These are phyloP conservation scores for Drosophila ficusphila DNA, from an alignment of 1,140 invertebrate genomes.

Conservation along the genomic window DNA sequence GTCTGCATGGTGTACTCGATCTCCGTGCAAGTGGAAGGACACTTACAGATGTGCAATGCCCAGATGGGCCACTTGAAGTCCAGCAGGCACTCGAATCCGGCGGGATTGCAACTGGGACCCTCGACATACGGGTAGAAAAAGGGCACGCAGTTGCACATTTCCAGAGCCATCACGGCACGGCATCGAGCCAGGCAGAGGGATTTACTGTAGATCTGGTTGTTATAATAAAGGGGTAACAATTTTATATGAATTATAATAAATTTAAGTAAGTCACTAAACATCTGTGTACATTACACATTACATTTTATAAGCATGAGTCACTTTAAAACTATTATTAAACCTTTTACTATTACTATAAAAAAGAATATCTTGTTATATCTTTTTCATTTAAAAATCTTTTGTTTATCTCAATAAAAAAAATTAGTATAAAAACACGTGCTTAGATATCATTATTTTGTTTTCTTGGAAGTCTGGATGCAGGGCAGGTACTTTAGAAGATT, in stretches of 20 bases:
- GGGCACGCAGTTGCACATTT: conserved; percentile 83
- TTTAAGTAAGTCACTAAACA: neutral
- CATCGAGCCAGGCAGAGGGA: conserved; percentile 73
- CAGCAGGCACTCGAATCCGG: conserved; percentile 77
- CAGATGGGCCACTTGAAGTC: conserved; percentile 83
- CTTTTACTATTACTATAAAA: no score
- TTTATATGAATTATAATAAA: no score
- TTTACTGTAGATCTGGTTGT: conserved; percentile 81
- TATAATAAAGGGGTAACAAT: no score
- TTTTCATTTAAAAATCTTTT: no score
- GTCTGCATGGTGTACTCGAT: conserved; percentile 80
- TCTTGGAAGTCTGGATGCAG: neutral
- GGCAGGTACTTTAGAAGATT: neutral
- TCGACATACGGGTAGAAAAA: conserved; percentile 79
- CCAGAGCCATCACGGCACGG: conserved; percentile 78
- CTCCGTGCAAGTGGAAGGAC: conserved; percentile 78
- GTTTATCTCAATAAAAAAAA: neutral
- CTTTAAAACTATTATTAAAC: no score
- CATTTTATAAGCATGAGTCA: no score
- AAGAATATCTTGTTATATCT: no score
- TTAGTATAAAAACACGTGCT: neutral
- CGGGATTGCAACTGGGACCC: conserved; percentile 73
- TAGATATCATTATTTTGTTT: neutral
- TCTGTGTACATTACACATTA: no score
- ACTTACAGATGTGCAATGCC: conserved; percentile 81